Evolutionary conservation across 2,797 vertebrate genomes (phyloP), one percentile per base, ranked within the genome.

Genomic region (Acanthornis magna): DNA sequence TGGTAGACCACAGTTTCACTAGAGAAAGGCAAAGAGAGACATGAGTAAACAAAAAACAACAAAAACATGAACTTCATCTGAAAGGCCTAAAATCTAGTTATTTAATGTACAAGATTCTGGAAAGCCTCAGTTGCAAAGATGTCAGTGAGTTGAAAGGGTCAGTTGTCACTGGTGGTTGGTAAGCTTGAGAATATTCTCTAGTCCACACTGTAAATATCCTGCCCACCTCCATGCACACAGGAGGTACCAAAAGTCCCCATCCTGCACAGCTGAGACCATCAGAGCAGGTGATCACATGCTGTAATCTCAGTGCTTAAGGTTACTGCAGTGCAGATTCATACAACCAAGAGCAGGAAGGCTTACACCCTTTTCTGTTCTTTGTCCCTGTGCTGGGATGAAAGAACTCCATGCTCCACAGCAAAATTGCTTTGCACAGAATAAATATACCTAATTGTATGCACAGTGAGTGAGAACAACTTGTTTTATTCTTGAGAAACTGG

Each of bases 1-100:
- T 99, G 91, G 99, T 99, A 65, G 99, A 99, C 99, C 99, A 99
- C 88, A 99, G 97, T 93, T 99, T 99, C 88, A 99, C 99, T 99
- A 97, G 93, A 89, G 84, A 85, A 97, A 96, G 63, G 74, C 48
- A 95, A 94, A 96, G 3, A 90, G 55, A 90, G 20, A 90, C 78
- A 48, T 18, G 4, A 67, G 61, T 86, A 45, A 94, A 82, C 54
- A 79, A 67, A 79, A 75, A 38, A 19, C 8, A 70, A 15, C 16
- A 72, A 43, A 82, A 70, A 42, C 38, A 22, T 26, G 6, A 91
- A 27, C n/a, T 21, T 88, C 34, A 57, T 30, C 36, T 81, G 32
- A 54, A 79, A 90, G 48, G 36, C 32, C 5, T 85, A 62, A 68
- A 79, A 63, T 23, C 40, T 30, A 27, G 12, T 43, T 50, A 25